These are phyloP conservation scores for Brachyptera putata DNA, from an alignment of 2,888 invertebrate species.

Conservation along the genomic window DNA sequence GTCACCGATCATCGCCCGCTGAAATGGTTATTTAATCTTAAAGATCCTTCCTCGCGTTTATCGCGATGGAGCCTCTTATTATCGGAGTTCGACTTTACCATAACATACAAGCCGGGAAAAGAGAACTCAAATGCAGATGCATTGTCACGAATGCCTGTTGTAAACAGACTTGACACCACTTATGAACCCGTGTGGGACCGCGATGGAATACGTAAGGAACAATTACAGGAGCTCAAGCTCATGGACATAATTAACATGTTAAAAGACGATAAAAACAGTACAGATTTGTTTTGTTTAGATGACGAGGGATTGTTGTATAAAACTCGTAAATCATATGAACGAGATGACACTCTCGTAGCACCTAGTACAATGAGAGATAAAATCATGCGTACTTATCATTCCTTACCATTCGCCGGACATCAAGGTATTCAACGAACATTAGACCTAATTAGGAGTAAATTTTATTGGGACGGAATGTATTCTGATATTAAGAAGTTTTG, in stretches of 20 bases:
- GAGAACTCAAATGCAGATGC: not conserved
- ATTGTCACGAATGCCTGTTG: not conserved
- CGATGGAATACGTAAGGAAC: not conserved
- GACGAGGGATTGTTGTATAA: not conserved
- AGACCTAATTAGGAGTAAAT: not conserved
- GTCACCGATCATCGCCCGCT: conserved; percentile 24
- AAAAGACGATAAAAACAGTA: not conserved
- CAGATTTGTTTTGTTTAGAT: not conserved
- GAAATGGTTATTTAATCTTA: conserved; percentile 20
- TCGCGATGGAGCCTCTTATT: not conserved
- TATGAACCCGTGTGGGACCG: conserved; percentile 9
- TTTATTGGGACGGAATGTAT: conserved; percentile 18
- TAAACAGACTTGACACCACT: not conserved
- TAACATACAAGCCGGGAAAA: not conserved
- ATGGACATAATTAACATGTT: not conserved
- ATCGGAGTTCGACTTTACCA: not conserved
- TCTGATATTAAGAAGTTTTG: not conserved
- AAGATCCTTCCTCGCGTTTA: not conserved
- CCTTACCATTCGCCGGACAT: conserved; percentile 5
- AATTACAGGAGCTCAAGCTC: not conserved
- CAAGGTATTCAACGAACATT: not conserved
- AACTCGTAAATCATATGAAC: not conserved
- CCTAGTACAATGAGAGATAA: not conserved
- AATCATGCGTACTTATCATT: not conserved
- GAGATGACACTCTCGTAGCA: not conserved